A percentile compares a stretch with the other conserved stretches of the same genome.
phyloP scores from a whole-genome alignment of 2,797 vertebrate genomes.

The Mus minutoides region DNA sequence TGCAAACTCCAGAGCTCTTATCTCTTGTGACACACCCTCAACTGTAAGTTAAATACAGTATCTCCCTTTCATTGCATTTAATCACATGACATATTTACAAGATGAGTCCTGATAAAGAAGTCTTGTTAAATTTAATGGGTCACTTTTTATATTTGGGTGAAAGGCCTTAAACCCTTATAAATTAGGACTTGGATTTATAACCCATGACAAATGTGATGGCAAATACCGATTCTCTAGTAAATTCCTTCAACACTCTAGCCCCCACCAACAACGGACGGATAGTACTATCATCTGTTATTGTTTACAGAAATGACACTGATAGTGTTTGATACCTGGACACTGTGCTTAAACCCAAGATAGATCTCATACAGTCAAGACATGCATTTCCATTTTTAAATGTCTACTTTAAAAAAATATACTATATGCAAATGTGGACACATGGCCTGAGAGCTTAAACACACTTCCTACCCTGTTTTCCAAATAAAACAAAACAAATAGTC shows the following conservation, averaged over 20 bases:
- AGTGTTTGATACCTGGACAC: background rate
- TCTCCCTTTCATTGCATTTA: constrained; percentile 65
- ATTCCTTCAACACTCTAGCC: constrained; percentile 51
- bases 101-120: constrained; percentile 71
- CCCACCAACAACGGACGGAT: constrained; percentile 20
- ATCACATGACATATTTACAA: constrained; percentile 77
- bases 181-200: constrained; percentile 78
- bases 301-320: constrained; percentile 59
- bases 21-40: background rate
- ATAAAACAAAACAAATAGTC: constrained; percentile 45
- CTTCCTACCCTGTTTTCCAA: constrained; percentile 53
- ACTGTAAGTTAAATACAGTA: constrained; percentile 24
- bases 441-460: constrained; percentile 51
- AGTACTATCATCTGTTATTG: constrained; percentile 38
- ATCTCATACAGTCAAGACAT: background rate
- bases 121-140: constrained; percentile 79
- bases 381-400: constrained; percentile 49
- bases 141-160: constrained; percentile 78
- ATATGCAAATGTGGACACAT: background rate
- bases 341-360: constrained; percentile 49
- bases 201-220: constrained; percentile 71
- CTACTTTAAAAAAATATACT: background rate
- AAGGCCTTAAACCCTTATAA: constrained; percentile 78
- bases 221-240: constrained; percentile 75
- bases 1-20: background rate